phyloP scores from a whole-genome alignment of 2,113 vertebrate genomes.

The Colaptes auratus region DNA sequence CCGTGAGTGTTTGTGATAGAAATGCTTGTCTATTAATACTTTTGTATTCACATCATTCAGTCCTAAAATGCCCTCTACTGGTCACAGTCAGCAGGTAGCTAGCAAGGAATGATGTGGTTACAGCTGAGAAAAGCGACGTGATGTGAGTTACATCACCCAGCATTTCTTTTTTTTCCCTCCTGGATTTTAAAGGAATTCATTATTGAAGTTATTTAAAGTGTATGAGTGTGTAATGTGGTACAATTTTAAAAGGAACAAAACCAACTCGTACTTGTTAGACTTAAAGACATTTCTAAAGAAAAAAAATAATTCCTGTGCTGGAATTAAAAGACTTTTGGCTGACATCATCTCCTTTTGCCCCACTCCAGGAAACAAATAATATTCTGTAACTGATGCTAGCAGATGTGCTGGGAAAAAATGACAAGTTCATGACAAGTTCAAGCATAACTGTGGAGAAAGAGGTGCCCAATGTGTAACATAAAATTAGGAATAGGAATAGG shows the following conservation, averaged over 20 bases:
- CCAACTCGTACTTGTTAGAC: background rate
- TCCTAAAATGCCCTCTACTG: constrained; percentile 77
- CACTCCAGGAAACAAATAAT: background rate
- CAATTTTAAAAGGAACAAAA: background rate
- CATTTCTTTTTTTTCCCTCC: background rate
- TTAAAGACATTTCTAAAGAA: background rate
- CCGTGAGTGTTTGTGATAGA: background rate
- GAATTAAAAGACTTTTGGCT: background rate
- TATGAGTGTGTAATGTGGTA: background rate
- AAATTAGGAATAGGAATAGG: background rate
- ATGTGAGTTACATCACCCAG: background rate
- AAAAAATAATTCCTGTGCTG: background rate
- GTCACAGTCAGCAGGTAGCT: background rate
- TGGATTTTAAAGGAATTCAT: background rate
- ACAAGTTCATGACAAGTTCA: background rate
- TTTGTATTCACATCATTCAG: background rate
- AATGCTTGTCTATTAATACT: background rate
- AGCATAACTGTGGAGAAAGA: background rate
- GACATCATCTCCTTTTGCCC: accelerated
- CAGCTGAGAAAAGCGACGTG: background rate
- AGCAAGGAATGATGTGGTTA: background rate
- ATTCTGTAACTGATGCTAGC: background rate
- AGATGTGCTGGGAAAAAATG: background rate
- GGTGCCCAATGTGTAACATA: background rate
- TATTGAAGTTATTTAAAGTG: background rate